Percentiles rank a stretch among this genome's conserved stretches.
These are phyloP conservation scores for Pachypanchax playfairii DNA, from an alignment of 2,113 vertebrate genomes.

Conservation along the genomic window DNA sequence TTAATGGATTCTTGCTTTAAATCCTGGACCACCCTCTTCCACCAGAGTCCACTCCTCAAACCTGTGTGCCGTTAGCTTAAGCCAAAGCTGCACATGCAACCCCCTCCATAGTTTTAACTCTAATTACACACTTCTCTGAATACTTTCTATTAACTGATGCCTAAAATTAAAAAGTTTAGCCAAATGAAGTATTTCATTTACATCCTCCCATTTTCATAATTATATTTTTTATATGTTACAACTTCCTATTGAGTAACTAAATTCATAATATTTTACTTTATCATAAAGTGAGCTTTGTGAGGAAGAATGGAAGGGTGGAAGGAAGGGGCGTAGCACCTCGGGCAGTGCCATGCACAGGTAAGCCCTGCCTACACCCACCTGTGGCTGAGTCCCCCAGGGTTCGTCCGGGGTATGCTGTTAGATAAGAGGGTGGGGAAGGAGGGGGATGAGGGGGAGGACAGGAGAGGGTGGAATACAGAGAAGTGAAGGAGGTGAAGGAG, in stretches of 20 bases:
- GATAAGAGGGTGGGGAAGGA: conserved; percentile 75
- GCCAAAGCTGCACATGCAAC: conserved; percentile 64
- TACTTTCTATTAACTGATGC: not conserved
- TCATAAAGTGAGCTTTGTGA: no score
- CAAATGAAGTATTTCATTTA: conserved; percentile 1
- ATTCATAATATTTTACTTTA: no score
- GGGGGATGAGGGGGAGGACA: conserved; percentile 28
- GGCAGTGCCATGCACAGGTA: conserved; percentile 81
- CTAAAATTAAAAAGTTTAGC: not conserved
- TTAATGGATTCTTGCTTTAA: no score
- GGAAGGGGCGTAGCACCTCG: conserved; percentile 67
- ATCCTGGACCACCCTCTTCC: conserved; percentile 23
- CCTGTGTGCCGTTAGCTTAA: conserved; percentile 35
- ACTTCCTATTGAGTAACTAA: no score
- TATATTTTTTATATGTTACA: not conserved
- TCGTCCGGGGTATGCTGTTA: conserved; percentile 94
- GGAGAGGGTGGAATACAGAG: conserved; percentile 43
- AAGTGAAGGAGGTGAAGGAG: conserved; percentile 51
- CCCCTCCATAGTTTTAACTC: conserved; percentile 29
- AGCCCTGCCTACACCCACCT: conserved; percentile 87
- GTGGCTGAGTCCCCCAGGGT: conserved; percentile 89
- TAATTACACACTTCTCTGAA: not conserved
- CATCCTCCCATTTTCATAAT: conserved; percentile 30
- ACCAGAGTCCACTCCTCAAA: conserved; percentile 30
- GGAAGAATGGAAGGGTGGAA: conserved; percentile 37